Evolutionary conservation across 1,140 invertebrate genomes (phyloP).

Genomic region (Drosophila ercepeae): DNA sequence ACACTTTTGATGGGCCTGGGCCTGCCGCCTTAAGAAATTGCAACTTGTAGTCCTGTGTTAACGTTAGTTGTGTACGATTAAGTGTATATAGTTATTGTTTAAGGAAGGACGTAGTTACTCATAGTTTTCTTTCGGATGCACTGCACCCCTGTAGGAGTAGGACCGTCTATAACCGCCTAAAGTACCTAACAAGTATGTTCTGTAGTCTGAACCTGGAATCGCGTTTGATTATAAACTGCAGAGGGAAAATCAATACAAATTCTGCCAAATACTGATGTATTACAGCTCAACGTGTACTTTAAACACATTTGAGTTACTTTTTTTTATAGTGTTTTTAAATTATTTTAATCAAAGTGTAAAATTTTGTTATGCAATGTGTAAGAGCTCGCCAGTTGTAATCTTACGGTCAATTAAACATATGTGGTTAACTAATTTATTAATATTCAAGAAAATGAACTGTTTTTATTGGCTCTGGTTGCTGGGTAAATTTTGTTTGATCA

Average conservation of each 20-base stretch:
- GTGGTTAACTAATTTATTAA: slow-evolving; percentile 67
- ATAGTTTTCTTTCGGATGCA: slow-evolving; percentile 29
- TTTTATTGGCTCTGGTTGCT: not conserved
- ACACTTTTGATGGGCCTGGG: not conserved
- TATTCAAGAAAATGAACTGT: not conserved
- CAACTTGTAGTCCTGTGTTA: not conserved
- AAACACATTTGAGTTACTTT: slow-evolving; percentile 35
- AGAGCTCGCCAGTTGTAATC: slow-evolving; percentile 55
- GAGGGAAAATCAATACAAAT: not conserved
- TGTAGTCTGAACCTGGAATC: not conserved
- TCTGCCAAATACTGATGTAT: not conserved
- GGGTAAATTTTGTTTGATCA: slow-evolving; percentile 56
- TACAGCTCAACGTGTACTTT: not conserved
- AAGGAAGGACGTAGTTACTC: slow-evolving; percentile 44
- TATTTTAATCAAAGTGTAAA: slow-evolving; percentile 70
- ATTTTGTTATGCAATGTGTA: slow-evolving; percentile 77
- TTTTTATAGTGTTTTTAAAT: slow-evolving; percentile 56
- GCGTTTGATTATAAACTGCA: not conserved
- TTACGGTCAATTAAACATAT: slow-evolving; percentile 48
- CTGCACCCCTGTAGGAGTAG: too few species aligned
- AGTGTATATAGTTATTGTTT: slow-evolving; percentile 65
- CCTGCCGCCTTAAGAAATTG: not conserved
- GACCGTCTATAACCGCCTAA: not conserved
- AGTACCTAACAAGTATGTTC: not conserved
- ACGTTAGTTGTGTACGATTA: slow-evolving; percentile 62